Evolutionary conservation across 2,113 vertebrate genomes (phyloP).

Genomic region (Apodemus speciosus): DNA sequence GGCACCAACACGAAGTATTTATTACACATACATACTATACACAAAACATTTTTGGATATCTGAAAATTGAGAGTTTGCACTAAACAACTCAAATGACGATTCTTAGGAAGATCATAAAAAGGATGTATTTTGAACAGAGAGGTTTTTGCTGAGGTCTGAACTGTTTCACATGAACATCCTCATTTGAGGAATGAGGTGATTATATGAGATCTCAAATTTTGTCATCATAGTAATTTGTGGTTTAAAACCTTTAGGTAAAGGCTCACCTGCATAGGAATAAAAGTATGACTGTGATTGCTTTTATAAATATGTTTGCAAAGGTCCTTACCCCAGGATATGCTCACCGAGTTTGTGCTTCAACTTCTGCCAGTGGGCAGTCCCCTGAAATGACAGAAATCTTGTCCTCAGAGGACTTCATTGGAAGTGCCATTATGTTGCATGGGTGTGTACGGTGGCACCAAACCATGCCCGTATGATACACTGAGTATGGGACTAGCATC

Average conservation of each 20-base stretch:
- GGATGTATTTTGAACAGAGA: background rate
- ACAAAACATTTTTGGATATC: background rate
- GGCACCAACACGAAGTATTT: background rate
- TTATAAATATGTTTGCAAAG: background rate
- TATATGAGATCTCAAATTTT: background rate
- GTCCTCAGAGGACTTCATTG: background rate
- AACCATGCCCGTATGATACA: background rate
- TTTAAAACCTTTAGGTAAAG: slow-evolving; percentile 9
- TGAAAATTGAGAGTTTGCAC: slow-evolving; percentile 4
- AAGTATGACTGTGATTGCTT: background rate
- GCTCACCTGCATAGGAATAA: background rate
- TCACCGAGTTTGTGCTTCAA: background rate
- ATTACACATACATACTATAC: accelerated
- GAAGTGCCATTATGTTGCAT: background rate
- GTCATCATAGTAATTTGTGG: background rate
- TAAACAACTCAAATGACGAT: background rate
- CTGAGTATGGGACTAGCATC: background rate
- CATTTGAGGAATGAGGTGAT: background rate
- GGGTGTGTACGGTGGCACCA: no score
- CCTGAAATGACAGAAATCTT: background rate
- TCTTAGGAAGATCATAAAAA: background rate
- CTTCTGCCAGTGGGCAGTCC: background rate
- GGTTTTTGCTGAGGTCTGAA: background rate
- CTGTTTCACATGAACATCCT: background rate
- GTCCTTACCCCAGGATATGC: background rate